Percentiles rank a stretch among this genome's conserved stretches.
Conservation (phyloP, 2,113 vertebrate species). For the Siphamia tubifer region DNA sequence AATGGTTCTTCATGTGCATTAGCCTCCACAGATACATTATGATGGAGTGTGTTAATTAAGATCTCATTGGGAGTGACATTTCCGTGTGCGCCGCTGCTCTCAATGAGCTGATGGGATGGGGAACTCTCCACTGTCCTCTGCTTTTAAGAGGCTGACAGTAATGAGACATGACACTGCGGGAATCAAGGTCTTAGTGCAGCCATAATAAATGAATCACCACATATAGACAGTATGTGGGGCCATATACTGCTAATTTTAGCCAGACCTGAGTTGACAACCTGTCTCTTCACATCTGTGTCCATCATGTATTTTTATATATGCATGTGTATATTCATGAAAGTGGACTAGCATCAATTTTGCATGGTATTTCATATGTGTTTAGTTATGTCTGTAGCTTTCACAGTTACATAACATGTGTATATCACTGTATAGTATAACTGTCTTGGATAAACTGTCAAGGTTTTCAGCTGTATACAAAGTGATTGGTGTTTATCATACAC, state of each 20-base stretch:
- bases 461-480: too few relatives aligned
- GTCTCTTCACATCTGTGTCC: background rate
- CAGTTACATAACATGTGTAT: too few relatives aligned
- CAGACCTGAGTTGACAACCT: background rate
- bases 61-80: conserved; percentile 56
- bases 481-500: too few relatives aligned
- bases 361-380: too few relatives aligned
- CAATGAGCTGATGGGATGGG: conserved; percentile 1
- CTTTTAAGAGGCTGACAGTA: background rate
- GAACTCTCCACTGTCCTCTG: conserved; percentile 20
- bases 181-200: conserved; percentile 15
- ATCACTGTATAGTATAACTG: too few relatives aligned
- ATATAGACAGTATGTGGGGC: background rate
- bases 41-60: conserved; percentile 70
- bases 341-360: background rate
- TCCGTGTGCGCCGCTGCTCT: conserved; percentile 23
- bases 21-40: conserved; percentile 28
- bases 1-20: conserved; percentile 17
- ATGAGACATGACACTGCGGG: conserved; percentile 33
- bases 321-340: background rate
- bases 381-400: too few relatives aligned
- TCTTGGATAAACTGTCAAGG: too few relatives aligned
- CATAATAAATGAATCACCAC: conserved; percentile 4
- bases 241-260: conserved; percentile 1
- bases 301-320: background rate